A percentile compares a stretch with the other conserved stretches of the same genome.
phyloP scores from a whole-genome alignment of 2,888 invertebrate genomes.

The Orchestes rusci region DNA sequence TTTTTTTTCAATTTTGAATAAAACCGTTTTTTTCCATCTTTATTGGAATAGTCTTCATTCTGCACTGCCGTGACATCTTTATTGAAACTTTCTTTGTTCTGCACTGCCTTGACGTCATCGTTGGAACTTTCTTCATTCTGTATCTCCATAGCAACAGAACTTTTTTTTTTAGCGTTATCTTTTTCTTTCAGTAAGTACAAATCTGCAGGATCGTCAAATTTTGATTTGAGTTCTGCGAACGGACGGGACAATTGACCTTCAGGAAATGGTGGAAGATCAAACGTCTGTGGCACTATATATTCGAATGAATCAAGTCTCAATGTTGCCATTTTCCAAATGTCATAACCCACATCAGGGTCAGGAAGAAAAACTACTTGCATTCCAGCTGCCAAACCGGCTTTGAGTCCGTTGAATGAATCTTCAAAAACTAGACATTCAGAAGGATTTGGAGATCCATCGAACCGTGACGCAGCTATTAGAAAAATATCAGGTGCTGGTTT shows the following conservation, averaged over 20 bases:
- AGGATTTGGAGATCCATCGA: slow-evolving; percentile 58
- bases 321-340: slow-evolving; percentile 54
- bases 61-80: too few species aligned
- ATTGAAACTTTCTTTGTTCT: too few species aligned
- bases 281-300: slow-evolving; percentile 75
- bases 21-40: too few species aligned
- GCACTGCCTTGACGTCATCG: too few species aligned
- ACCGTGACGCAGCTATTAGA: slow-evolving; percentile 54
- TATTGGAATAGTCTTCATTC: too few species aligned
- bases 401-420: slow-evolving; percentile 84
- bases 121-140: too few species aligned
- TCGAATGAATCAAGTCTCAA: slow-evolving; percentile 65
- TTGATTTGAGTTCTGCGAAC: slow-evolving; percentile 7
- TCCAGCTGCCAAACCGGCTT: slow-evolving; percentile 67
- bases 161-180: too few species aligned
- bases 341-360: slow-evolving; percentile 47
- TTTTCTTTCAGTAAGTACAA: too few species aligned
- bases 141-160: too few species aligned
- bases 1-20: too few species aligned
- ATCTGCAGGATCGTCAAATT: too few species aligned
- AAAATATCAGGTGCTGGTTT: slow-evolving; percentile 90
- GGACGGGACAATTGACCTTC: slow-evolving; percentile 5
- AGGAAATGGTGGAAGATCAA: slow-evolving; percentile 70
- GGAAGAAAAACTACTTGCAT: slow-evolving; percentile 86
- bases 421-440: slow-evolving; percentile 77